These are phyloP conservation scores for Hipparchia sbordonii DNA, from an alignment of 2,888 invertebrate genomes.

Conservation along the genomic window DNA sequence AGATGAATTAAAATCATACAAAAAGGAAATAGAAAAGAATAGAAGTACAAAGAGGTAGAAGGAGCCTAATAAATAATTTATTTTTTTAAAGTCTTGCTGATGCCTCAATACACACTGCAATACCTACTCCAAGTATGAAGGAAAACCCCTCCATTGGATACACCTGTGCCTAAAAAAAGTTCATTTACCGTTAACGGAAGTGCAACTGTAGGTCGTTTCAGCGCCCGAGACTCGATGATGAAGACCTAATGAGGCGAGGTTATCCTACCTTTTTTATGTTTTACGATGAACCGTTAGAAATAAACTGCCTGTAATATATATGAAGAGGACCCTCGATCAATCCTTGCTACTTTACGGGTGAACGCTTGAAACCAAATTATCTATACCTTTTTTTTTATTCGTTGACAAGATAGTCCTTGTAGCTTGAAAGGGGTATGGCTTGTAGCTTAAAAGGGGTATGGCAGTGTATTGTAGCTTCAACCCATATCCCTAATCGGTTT, in stretches of 20 bases:
- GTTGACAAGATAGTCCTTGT: too few species aligned
- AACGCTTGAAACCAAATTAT: background rate
- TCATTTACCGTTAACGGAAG: background rate
- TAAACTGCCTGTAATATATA: slow-evolving; percentile 38
- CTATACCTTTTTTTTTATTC: background rate
- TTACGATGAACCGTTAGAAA: slow-evolving; percentile 44
- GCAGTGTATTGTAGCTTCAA: too few species aligned
- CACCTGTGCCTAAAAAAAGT: background rate
- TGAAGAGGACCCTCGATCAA: background rate
- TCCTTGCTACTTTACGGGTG: background rate
- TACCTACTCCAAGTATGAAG: background rate
- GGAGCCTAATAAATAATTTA: too few species aligned
- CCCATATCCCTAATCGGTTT: too few species aligned
- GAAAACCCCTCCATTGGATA: background rate
- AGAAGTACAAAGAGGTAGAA: too few species aligned
- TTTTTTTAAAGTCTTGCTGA: background rate
- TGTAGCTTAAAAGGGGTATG: too few species aligned
- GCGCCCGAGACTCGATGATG: slow-evolving; percentile 49
- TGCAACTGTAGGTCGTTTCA: slow-evolving; percentile 7
- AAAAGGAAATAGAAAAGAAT: too few species aligned
- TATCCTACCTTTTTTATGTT: slow-evolving; percentile 46
- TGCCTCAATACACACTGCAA: background rate
- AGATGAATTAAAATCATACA: too few species aligned
- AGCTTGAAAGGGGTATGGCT: too few species aligned
- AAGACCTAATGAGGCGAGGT: slow-evolving; percentile 53